These are phyloP conservation scores for Meloidogyne chitwoodi DNA, from an alignment of 1,140 invertebrate genomes.

Conservation along the genomic window DNA sequence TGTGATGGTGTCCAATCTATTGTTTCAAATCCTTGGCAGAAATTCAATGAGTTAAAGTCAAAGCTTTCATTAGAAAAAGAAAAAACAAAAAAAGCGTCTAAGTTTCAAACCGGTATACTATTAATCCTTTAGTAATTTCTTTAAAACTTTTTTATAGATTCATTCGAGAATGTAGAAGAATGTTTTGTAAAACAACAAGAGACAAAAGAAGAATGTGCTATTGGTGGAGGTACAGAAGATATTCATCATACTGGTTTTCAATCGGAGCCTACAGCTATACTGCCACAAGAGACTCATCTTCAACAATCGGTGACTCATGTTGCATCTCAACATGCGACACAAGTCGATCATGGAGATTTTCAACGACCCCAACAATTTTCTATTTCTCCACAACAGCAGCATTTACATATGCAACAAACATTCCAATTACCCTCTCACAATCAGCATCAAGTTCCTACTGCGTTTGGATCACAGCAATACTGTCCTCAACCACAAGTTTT, in stretches of 20 bases:
- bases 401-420: neutral
- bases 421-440: neutral
- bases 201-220: neutral
- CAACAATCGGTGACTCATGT: neutral
- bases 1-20: slow-evolving; percentile 11
- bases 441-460: neutral
- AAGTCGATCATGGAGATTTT: neutral
- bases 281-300: neutral
- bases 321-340: neutral
- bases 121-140: neutral
- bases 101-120: neutral
- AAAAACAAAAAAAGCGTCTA: neutral
- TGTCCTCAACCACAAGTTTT: neutral
- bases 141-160: neutral
- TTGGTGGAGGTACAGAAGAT: neutral
- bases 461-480: neutral
- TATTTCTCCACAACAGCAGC: neutral
- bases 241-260: neutral
- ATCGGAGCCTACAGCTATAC: neutral
- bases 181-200: neutral
- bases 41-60: slow-evolving; percentile 34
- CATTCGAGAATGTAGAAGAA: neutral
- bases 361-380: neutral
- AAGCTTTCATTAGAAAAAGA: slow-evolving; percentile 28
- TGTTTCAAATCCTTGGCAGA: neutral